Evolutionary conservation across 2,797 vertebrate genomes (phyloP).

Genomic region (Cynopterus sphinx): DNA sequence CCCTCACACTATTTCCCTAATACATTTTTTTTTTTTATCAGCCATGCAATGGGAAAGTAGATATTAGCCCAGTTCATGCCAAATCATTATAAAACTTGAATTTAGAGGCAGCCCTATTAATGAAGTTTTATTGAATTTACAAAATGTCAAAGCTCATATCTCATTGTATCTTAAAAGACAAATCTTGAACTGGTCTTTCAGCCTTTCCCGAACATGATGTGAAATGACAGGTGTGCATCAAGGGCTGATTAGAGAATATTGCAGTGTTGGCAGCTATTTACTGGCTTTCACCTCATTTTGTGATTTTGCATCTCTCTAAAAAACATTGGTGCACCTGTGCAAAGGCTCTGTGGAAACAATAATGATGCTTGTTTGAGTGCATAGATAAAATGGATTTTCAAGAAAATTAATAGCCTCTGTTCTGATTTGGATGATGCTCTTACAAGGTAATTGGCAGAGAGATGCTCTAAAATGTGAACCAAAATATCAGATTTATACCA

Average conservation of each 20-base stretch:
- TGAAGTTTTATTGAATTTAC: not conserved
- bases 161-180: not conserved
- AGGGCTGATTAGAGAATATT: not conserved
- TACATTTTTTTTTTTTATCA: not conserved
- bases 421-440: not conserved
- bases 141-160: not conserved
- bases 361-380: not conserved
- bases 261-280: not conserved
- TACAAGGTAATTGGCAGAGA: not conserved
- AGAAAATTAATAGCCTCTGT: conserved; percentile 20
- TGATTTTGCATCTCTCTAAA: not conserved
- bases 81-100: not conserved
- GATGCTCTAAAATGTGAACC: not conserved
- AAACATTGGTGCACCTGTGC: not conserved
- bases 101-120: not conserved
- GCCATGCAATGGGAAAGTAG: not conserved
- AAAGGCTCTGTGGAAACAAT: conserved; percentile 6
- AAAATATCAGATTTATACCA: not conserved
- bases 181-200: not conserved
- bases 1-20: not conserved
- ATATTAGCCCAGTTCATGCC: not conserved
- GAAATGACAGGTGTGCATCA: not conserved
- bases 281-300: conserved; percentile 4
- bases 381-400: not conserved
- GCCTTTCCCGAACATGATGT: not conserved